Evolutionary conservation across 2,888 invertebrate species (phyloP).

Genomic region (Drosophila quinaria): DNA sequence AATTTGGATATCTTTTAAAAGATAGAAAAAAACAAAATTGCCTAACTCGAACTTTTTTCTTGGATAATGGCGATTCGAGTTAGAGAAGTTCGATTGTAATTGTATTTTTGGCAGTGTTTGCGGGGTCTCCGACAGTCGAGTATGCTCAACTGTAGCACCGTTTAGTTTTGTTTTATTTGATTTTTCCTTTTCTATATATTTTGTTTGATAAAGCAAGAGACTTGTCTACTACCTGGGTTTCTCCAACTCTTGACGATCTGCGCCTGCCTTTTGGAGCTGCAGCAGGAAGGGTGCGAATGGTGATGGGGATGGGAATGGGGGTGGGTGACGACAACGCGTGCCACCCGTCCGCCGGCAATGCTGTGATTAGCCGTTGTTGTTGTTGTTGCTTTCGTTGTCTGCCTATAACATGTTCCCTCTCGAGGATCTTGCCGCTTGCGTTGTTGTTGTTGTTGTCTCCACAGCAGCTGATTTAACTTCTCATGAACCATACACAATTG

Average conservation of each 20-base stretch:
- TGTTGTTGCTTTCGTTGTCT: slow-evolving; percentile 16
- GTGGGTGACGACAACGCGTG: slow-evolving; percentile 56
- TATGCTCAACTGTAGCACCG: no score
- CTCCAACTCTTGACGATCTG: slow-evolving; percentile 54
- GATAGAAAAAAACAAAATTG: no score
- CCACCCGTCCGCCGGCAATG: slow-evolving; percentile 53
- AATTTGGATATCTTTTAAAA: no score
- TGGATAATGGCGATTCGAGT: no score
- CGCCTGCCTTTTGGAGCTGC: slow-evolving; percentile 22
- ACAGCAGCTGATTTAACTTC: slow-evolving; percentile 35
- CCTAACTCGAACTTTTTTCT: no score
- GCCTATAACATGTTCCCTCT: slow-evolving; percentile 58
- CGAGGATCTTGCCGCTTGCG: slow-evolving; percentile 8
- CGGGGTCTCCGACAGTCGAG: no score
- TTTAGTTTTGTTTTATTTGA: slow-evolving; percentile 9
- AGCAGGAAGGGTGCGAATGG: slow-evolving; percentile 9
- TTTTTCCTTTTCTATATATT: neutral
- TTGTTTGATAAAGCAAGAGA: neutral
- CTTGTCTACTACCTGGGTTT: slow-evolving; percentile 53
- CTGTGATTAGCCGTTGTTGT: slow-evolving; percentile 60
- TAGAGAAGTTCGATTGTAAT: no score
- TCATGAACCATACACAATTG: slow-evolving; percentile 20
- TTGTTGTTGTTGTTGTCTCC: slow-evolving; percentile 12
- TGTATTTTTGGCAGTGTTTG: no score
- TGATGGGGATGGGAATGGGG: slow-evolving; percentile 41